Conservation (phyloP, 2,888 invertebrate species). For the Rhimphoctona megacephalus region DNA sequence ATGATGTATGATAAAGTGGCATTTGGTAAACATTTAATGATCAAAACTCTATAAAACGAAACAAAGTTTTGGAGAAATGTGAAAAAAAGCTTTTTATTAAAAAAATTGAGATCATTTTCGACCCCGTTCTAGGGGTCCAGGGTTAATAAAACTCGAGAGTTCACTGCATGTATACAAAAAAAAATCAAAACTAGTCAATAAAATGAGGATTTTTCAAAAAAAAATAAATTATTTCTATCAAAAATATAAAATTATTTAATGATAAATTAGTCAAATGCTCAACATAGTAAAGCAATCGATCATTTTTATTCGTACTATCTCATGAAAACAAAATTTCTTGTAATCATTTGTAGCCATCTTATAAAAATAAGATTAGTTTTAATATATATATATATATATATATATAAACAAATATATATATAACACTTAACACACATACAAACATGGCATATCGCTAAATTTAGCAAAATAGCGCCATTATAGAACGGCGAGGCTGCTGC, state of each 20-base stretch:
- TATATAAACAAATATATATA: not conserved
- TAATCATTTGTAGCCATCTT: not conserved
- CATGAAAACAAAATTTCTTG: not conserved
- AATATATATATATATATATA: not conserved
- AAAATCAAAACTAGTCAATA: not conserved
- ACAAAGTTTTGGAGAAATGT: too few relatives aligned
- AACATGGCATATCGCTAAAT: constrained; percentile 63
- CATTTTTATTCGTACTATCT: not conserved
- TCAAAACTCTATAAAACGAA: too few relatives aligned
- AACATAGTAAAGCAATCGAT: too few relatives aligned
- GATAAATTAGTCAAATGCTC: not conserved
- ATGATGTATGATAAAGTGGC: too few relatives aligned
- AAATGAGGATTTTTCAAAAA: not conserved
- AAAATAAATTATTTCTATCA: not conserved
- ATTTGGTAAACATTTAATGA: too few relatives aligned
- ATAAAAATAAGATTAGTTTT: not conserved
- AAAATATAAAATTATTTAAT: not conserved
- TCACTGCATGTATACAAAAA: not conserved
- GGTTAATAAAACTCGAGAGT: not conserved
- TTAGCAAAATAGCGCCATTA: constrained; percentile 69
- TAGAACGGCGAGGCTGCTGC: constrained; percentile 55
- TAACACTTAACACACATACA: not conserved
- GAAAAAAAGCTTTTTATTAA: too few relatives aligned
- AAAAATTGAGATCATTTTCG: too few relatives aligned
- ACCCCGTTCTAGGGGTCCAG: too few relatives aligned